phyloP scores from a whole-genome alignment of 2,888 invertebrate species.

The Megalurothrips usitatus region DNA sequence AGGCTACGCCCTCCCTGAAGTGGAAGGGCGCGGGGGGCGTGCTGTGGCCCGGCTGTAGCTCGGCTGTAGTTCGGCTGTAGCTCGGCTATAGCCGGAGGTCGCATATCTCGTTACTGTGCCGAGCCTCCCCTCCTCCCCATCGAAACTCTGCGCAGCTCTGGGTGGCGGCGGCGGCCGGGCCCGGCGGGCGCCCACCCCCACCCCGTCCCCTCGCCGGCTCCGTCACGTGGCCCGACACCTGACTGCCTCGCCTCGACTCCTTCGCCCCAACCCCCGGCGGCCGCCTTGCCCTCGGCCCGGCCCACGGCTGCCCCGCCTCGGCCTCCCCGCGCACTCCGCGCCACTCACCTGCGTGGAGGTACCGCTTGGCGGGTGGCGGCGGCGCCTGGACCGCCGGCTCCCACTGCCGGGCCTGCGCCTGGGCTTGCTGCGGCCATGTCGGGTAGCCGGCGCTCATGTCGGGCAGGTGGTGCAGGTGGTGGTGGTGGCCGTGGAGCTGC shows the following conservation, averaged over 20 bases:
- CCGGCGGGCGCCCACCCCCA: conserved; percentile 30
- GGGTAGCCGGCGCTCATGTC: conserved; percentile 8
- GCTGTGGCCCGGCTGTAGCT: no score
- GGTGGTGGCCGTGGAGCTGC: neutral
- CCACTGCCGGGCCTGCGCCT: neutral
- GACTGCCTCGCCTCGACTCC: conserved; percentile 41
- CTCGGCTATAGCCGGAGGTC: no score
- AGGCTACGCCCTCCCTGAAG: no score
- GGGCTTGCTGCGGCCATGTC: neutral
- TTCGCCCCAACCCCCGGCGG: conserved; percentile 40
- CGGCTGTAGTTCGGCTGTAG: no score
- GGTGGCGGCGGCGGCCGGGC: neutral
- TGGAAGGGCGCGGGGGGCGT: no score
- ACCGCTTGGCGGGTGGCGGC: conserved; percentile 38
- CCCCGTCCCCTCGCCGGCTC: conserved; percentile 39
- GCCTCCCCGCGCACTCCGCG: neutral
- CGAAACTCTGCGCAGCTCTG: neutral
- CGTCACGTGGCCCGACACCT: conserved; percentile 46
- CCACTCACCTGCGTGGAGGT: conserved; percentile 37
- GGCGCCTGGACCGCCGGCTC: conserved; percentile 35
- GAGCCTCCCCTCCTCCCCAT: no score
- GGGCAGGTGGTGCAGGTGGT: neutral
- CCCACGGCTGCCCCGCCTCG: conserved; percentile 29
- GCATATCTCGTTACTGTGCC: no score
- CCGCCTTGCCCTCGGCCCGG: no score